phyloP scores from a whole-genome alignment of 2,888 invertebrate genomes.

The Zhuqinia jingwanae region DNA sequence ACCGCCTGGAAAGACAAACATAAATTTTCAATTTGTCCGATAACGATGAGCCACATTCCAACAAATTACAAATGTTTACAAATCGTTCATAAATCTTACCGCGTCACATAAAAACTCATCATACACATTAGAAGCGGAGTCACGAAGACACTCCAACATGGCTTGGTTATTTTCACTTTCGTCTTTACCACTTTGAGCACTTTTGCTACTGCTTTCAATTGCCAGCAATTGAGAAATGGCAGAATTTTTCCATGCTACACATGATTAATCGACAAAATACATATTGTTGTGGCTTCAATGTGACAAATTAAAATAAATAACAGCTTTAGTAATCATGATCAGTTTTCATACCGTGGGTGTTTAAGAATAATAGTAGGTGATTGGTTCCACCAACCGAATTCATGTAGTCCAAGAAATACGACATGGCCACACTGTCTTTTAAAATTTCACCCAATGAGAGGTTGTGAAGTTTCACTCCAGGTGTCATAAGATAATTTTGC shows the following conservation, averaged over 20 bases:
- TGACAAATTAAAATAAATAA: no score
- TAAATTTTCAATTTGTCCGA: no score
- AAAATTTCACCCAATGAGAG: conserved; percentile 88
- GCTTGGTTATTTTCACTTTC: conserved; percentile 77
- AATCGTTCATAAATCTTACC: conserved; percentile 80
- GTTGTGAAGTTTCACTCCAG: conserved; percentile 83
- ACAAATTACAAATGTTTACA: neutral
- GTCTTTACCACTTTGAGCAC: conserved; percentile 66
- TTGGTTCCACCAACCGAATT: conserved; percentile 86
- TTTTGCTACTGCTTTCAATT: conserved; percentile 80
- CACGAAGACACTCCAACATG: conserved; percentile 82
- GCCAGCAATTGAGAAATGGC: conserved; percentile 87
- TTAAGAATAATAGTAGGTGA: conserved; percentile 89
- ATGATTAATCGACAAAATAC: no score
- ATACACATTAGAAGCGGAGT: conserved; percentile 86
- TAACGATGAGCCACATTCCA: no score
- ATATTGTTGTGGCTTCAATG: no score
- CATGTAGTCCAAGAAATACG: conserved; percentile 90
- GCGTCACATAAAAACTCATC: conserved; percentile 90
- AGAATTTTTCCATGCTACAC: conserved; percentile 85
- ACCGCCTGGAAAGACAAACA: conserved; percentile 82
- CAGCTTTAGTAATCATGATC: no score
- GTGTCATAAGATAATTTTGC: conserved; percentile 80
- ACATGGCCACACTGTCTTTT: conserved; percentile 88
- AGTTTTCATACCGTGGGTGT: conserved; percentile 86